Conservation (phyloP, 2,113 vertebrate genomes). For the Saguinus imperator region DNA sequence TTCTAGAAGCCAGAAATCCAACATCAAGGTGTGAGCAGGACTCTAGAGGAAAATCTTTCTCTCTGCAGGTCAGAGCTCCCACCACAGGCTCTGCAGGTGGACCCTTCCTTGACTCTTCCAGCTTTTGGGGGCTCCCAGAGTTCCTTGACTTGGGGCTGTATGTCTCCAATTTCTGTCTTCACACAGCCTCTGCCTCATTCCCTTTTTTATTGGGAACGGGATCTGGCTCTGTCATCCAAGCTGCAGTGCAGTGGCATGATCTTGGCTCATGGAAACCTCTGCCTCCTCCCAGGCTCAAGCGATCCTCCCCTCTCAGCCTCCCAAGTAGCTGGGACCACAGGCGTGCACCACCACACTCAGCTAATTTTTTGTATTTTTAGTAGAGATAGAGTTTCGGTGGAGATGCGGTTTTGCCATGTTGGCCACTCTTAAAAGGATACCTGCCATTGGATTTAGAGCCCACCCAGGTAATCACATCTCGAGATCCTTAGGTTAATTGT, state of each 20-base stretch:
- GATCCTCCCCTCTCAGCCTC: too few species aligned
- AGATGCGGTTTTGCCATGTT: too few species aligned
- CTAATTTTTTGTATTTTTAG: too few species aligned
- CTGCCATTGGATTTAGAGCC: neutral
- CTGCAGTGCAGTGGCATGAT: too few species aligned
- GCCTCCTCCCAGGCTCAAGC: too few species aligned
- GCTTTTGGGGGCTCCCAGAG: neutral
- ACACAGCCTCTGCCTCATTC: neutral
- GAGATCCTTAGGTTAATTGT: neutral
- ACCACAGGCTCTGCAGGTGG: neutral
- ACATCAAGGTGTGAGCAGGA: neutral
- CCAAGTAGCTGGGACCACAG: too few species aligned
- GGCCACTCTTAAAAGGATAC: neutral
- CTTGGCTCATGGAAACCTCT: too few species aligned
- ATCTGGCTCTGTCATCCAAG: too few species aligned
- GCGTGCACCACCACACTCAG: too few species aligned
- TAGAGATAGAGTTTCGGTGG: too few species aligned
- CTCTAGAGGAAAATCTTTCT: too few species aligned
- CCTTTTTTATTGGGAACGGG: too few species aligned
- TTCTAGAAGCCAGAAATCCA: neutral
- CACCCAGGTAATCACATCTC: neutral
- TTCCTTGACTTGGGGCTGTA: neutral
- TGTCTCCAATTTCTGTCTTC: neutral
- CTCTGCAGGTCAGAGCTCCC: neutral
- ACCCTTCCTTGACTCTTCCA: neutral